Conservation (phyloP, 2,888 invertebrate genomes). For the Eupithecia centaureata region DNA sequence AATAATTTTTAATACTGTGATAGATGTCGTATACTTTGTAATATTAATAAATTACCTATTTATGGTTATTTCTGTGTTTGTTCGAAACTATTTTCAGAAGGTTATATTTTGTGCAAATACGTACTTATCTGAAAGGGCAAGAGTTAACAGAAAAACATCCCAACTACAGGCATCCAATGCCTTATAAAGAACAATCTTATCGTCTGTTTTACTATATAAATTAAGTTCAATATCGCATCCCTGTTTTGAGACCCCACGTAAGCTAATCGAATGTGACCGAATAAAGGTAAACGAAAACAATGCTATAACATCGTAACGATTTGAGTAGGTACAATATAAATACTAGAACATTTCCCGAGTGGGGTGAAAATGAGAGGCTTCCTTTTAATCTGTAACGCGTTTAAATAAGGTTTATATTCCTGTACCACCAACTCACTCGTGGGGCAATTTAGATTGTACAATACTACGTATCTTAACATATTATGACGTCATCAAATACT, state of each 20-base stretch:
- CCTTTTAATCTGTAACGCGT: background rate
- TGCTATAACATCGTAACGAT: constrained; percentile 8
- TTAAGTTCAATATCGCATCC: constrained; percentile 38
- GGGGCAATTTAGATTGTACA: background rate
- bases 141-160: constrained; percentile 20
- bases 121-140: background rate
- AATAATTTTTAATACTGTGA: constrained; percentile 30
- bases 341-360: constrained; percentile 12
- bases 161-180: constrained; percentile 27
- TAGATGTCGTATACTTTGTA: constrained; percentile 5
- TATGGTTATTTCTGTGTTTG: background rate
- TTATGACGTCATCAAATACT: background rate
- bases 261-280: constrained; percentile 23
- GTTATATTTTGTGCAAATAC: background rate
- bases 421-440: background rate
- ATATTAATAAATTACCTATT: constrained; percentile 4
- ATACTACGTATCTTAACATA: background rate
- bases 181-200: constrained; percentile 18
- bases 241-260: constrained; percentile 29
- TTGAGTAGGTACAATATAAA: constrained; percentile 11
- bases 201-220: constrained; percentile 20
- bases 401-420: background rate
- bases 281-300: constrained; percentile 3
- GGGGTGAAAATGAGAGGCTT: background rate
- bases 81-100: background rate